These are phyloP conservation scores for Leucosticte australis DNA, from an alignment of 2,113 vertebrate species.

Conservation along the genomic window DNA sequence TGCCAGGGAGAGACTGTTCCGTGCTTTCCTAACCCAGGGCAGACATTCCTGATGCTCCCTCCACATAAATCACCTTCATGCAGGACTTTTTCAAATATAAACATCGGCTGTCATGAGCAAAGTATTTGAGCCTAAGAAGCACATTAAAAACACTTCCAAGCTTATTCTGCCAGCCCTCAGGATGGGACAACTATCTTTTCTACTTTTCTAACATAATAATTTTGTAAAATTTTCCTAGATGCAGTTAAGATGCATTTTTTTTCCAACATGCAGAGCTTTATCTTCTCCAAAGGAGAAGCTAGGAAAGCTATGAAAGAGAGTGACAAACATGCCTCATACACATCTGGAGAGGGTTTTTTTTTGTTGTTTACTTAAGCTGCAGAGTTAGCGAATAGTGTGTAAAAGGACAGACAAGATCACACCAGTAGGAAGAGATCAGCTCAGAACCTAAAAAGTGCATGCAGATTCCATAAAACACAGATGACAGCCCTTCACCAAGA, in stretches of 20 bases:
- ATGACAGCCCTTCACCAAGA: neutral
- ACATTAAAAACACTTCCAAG: neutral
- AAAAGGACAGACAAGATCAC: neutral
- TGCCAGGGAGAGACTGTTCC: neutral
- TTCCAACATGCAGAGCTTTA: neutral
- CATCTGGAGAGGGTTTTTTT: neutral
- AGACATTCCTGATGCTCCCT: neutral
- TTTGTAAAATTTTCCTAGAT: neutral
- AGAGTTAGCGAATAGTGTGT: neutral
- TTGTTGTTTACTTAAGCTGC: neutral
- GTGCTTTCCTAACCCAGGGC: neutral
- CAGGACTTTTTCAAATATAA: neutral
- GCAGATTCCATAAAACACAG: neutral
- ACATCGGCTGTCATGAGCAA: neutral
- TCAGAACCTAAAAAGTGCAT: neutral
- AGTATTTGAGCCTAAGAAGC: neutral
- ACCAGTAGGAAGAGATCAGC: neutral
- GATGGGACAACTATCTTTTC: neutral
- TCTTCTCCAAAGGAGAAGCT: neutral
- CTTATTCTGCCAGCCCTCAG: neutral
- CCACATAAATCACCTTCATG: neutral
- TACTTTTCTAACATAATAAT: neutral
- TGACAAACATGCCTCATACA: neutral
- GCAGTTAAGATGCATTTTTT: neutral
- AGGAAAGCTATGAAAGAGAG: neutral